Base-by-base conservation (phyloP, 2,113 vertebrate genomes). In the Verasper variegatus region DNA sequence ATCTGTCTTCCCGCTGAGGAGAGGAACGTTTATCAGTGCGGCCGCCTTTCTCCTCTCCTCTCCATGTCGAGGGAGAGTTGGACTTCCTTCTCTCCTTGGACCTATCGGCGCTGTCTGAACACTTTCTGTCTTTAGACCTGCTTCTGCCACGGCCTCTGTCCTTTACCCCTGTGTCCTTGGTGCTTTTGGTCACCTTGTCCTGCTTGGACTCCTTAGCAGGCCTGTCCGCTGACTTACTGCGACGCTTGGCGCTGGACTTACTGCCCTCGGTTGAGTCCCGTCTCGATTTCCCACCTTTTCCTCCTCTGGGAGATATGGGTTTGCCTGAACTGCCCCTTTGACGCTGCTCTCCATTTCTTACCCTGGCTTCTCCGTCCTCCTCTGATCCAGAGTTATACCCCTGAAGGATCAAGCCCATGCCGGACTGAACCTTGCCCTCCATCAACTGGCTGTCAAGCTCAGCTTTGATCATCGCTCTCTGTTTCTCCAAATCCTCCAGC, bases 361-460 rank as follows among this genome's bases (percentile, higher is more conserved):
- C 95, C 76, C 97, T 95, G 3, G 95, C 96, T 26, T 98, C 96
- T 5, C 95, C 97, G 56, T 99, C 98, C 84, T 99, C 97, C 90
- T 99, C 98, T 3, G 98, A 99, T 68, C 97, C 98, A 23, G 98
- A 98, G 87, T 99, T 97, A 75, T 99, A 99, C 35, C 98, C 98
- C 90, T 99, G 98, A 31, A 99, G 91, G 89, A 99, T 99, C 55
- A 99, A 95, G 21, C 98, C 97, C 98, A 99, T 99, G 17, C 98
- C 98, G 24, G 98, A 99, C 31, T 99, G 97, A 70, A 99, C 98
- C 88, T 97, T 98, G 5, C 98, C 98, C 93, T 98, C 97, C 97
- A 99, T 99, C 83, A 99, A 89, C 84, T 99, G 98, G 1, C 97
- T 99, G 92, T 99, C 98, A 88, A 99, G 95, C 92, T 99, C 98